Base-by-base conservation (phyloP, 2,797 vertebrate species). In the Champsocephalus esox region DNA sequence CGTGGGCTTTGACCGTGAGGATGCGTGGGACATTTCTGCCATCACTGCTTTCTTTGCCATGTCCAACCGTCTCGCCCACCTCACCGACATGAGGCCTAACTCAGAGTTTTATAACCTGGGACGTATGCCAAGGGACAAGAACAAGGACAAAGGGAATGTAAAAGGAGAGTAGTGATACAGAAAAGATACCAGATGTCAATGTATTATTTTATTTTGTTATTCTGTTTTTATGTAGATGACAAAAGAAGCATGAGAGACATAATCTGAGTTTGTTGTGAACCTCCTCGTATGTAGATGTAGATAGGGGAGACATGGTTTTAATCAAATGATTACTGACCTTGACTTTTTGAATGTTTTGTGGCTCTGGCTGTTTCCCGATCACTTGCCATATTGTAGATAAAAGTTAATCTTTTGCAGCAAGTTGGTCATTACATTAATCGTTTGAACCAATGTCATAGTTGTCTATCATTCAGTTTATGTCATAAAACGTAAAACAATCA, bases 31-130 rank as follows among this genome's bases (percentile, higher is more conserved):
- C 85, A 96, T 96, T 14, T 95, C 91, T 14, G 90, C 94, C 78
- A 92, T 97, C 32, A 74, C 96, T 9, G 95, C 95, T 11, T 98
- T 97, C 82, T 97, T 96, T 54, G 94, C 96, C n/a, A 94, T 96
- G 95, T 96, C 95, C 46, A 97, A 96, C 75, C 88, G 92, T 1
- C 88, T 98, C 14, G 94, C 95, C n/a, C 95, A 96, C 66, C 87
- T 96, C 38, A 92, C 94, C 0, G 94, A 91, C 88, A 91, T 97
- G 91, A 92, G 87, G 75, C 96, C 96, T 6, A 98, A 97, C 67
- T 0, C 69, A 2, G 96, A 97, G 63, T 98, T 97, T 91, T 96
- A 96, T 69, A 89, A 79, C 12, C 83, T 97, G 94, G 96, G 95
- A 19, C 94, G 96, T 69, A 8, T 79, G 3, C 94, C 93, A 2